Conservation (phyloP, 2,113 vertebrate genomes). For the Bufo gargarizans region DNA sequence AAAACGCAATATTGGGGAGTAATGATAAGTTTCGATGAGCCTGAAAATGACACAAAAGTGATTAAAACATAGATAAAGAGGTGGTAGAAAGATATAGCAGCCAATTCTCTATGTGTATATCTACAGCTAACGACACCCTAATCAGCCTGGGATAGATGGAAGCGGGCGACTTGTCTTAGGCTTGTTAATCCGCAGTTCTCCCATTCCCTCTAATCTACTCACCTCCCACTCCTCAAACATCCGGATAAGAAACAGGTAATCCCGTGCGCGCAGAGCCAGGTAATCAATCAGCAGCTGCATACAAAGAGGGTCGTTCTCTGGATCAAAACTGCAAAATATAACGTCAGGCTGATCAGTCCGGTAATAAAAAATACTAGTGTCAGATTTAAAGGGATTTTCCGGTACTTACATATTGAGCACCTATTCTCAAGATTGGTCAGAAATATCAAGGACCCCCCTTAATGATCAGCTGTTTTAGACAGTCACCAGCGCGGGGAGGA, state of each 20-base stretch:
- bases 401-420: no score
- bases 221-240: slow-evolving; percentile 96
- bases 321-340: slow-evolving; percentile 81
- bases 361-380: not conserved
- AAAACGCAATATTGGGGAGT: slow-evolving; percentile 96
- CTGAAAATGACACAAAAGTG: slow-evolving; percentile 65
- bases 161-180: no score
- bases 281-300: slow-evolving; percentile 91
- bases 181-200: no score
- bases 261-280: slow-evolving; percentile 85
- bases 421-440: no score
- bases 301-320: slow-evolving; percentile 90
- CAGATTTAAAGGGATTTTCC: no score
- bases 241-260: slow-evolving; percentile 82
- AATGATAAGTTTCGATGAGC: slow-evolving; percentile 91
- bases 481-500: no score
- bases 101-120: no score
- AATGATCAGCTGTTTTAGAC: no score
- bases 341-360: not conserved
- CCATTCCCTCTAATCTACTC: slow-evolving; percentile 55
- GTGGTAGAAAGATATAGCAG: no score
- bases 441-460: no score
- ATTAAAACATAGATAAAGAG: not conserved
- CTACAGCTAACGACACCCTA: no score
- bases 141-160: no score